Evolutionary conservation across 2,888 invertebrate species (phyloP), one percentile per base, ranked within the genome.

Genomic region (Caenorhabditis panamensis): DNA sequence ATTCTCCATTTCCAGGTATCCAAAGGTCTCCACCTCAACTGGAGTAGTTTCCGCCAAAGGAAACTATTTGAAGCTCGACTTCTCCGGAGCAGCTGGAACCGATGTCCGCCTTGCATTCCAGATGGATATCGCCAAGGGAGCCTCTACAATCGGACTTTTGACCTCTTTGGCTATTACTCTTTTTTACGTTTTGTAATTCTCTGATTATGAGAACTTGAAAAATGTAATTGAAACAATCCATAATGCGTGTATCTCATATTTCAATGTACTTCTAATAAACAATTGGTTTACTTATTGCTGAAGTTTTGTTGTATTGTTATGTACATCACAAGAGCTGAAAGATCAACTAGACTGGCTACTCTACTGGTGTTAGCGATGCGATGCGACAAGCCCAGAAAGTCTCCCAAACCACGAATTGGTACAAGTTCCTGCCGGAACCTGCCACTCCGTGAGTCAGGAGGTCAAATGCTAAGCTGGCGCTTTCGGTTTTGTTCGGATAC

Each of bases 11-110:
- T 62, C 1, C 22, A 72, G 72, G 6, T 73, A 64, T n/a, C 64
- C 73, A 2, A 31, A 36, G 2, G 64, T 64, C 22, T 18, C 36
- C n/a, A 11, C 26, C 6, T 73, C 56, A 5, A 59, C 36, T 18
- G 64, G 58, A 58, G 8, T 20, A 22, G 73, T 73, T 5, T 18
- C 41, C 2, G 22, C 66, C 3, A 53, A 53, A n/a, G 75, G 75
- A 53, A 75, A 75, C 54, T 75, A 66, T 41, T 28, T 75, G 66
- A 37, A 51, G 13, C n/a, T 75, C 8, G 59, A 26, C 13, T 24
- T 59, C n/a, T 3, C 16, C n/a, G 59, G 66, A 41, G 41, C 66
- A 18, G 66, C n/a, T 8, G 26, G 6, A 1, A 11, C 53, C 9
- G 61, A 75, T 24, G 53, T 75, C 22, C 51, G 75, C 16, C 37